Percentiles rank a stretch among this genome's conserved stretches.
Conservation (phyloP, 1,140 invertebrate genomes). For the Solenopsis fugax region DNA sequence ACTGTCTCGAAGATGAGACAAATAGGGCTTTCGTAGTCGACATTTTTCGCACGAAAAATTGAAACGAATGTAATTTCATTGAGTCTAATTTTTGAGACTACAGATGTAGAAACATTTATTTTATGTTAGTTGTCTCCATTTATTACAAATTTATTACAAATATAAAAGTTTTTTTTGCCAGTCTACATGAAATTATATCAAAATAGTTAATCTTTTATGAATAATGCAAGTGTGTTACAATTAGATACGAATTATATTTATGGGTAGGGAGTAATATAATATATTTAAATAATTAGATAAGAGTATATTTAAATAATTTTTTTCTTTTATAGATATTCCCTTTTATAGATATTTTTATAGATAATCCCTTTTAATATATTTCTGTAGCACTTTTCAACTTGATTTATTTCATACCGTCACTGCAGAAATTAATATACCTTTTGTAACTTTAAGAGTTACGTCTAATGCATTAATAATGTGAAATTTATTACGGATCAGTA, state of each 20-base stretch:
- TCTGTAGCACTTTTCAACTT: not conserved
- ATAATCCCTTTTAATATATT: too few relatives aligned
- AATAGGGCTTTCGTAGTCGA: slow-evolving; percentile 12
- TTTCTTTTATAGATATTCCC: not conserved
- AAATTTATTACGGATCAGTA: slow-evolving; percentile 12
- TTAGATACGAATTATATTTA: not conserved
- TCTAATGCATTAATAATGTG: slow-evolving; percentile 13
- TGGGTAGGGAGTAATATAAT: not conserved
- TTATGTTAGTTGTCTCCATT: not conserved
- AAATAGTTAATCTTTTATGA: not conserved
- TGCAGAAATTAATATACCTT: not conserved
- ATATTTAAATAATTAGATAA: not conserved
- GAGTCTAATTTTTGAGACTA: not conserved
- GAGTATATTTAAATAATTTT: not conserved
- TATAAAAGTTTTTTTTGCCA: not conserved
- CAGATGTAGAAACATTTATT: not conserved
- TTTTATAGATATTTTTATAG: too few relatives aligned
- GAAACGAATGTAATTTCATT: not conserved
- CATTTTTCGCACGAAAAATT: slow-evolving; percentile 23
- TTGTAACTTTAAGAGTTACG: not conserved
- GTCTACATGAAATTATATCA: slow-evolving; percentile 1
- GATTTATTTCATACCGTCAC: not conserved
- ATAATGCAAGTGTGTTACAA: not conserved
- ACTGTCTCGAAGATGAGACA: not conserved
- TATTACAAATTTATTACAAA: not conserved